Evolutionary conservation across 2,113 vertebrate species (phyloP).

Genomic region (Neodon shergylaensis): DNA sequence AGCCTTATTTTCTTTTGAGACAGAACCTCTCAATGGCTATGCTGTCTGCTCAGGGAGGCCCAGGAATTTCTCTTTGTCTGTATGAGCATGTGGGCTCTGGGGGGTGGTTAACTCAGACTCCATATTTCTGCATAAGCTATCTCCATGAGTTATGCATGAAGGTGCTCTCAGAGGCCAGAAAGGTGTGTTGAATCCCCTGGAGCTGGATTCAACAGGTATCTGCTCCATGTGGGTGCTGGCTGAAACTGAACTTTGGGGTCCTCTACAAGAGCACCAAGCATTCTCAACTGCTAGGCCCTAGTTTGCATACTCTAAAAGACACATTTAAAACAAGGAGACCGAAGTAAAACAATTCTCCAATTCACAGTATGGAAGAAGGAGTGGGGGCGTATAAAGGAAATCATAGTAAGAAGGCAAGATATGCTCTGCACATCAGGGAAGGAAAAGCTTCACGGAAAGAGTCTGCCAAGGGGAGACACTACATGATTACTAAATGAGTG

Average conservation of each 20-base stretch:
- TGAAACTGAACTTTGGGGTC: neutral
- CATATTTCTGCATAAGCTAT: too few species aligned
- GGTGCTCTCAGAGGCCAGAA: neutral
- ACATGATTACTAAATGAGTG: neutral
- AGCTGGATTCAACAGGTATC: neutral
- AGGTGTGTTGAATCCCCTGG: neutral
- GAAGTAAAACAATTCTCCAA: neutral
- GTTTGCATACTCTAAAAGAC: neutral
- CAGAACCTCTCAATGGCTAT: too few species aligned
- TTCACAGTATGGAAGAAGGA: neutral
- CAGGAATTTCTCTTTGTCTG: too few species aligned
- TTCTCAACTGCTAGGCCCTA: neutral
- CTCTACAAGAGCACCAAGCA: neutral
- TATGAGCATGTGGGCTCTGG: too few species aligned
- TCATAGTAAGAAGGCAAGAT: neutral
- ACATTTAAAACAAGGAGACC: neutral
- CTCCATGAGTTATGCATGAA: neutral
- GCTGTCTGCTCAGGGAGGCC: too few species aligned
- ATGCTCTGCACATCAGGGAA: neutral
- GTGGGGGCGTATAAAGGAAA: neutral
- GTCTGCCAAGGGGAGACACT: neutral
- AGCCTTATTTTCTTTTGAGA: too few species aligned
- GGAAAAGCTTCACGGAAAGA: neutral
- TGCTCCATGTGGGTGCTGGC: neutral
- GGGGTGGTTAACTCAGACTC: too few species aligned